phyloP scores from a whole-genome alignment of 1,140 invertebrate species.

The Temnothorax curvispinosus region DNA sequence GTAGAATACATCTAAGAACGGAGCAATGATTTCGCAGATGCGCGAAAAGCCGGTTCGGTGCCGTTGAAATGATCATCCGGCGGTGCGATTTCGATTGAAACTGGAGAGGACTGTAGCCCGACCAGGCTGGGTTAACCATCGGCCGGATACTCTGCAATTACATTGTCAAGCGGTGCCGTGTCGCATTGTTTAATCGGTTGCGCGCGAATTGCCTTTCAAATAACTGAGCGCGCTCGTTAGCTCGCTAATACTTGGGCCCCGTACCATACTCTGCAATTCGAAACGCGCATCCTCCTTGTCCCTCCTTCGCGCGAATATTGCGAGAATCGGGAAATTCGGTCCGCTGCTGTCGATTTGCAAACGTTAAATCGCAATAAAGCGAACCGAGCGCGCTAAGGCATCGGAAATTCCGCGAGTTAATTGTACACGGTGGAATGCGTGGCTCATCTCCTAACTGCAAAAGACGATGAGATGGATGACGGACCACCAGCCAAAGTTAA shows the following conservation, averaged over 20 bases:
- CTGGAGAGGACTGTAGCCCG: constrained; percentile 34
- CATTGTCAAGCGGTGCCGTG: constrained; percentile 59
- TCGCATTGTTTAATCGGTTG: constrained; percentile 72
- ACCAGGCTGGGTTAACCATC: constrained; percentile 39
- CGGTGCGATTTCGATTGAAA: constrained; percentile 50
- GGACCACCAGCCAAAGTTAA: not conserved
- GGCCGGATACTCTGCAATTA: constrained; percentile 55
- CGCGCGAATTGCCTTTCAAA: constrained; percentile 70
- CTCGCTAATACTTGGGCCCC: constrained; percentile 56
- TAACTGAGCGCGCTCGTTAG: constrained; percentile 69
- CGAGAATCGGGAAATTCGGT: constrained; percentile 3
- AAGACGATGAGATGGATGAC: not conserved
- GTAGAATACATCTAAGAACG: not conserved
- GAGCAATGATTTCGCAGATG: not conserved
- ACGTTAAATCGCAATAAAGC: constrained; percentile 33
- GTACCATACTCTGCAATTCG: constrained; percentile 62
- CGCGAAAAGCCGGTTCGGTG: not conserved
- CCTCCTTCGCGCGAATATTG: constrained; percentile 1
- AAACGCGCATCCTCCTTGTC: constrained; percentile 32
- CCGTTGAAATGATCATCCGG: constrained; percentile 12
- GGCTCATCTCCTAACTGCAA: not conserved
- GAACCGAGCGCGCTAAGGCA: not conserved
- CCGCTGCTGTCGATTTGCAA: not conserved
- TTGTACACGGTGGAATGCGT: not conserved
- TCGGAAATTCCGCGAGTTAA: constrained; percentile 27